Evolutionary conservation across 2,113 vertebrate species (phyloP), one percentile per base, ranked within the genome.

Genomic region (Bubalus kerabau): DNA sequence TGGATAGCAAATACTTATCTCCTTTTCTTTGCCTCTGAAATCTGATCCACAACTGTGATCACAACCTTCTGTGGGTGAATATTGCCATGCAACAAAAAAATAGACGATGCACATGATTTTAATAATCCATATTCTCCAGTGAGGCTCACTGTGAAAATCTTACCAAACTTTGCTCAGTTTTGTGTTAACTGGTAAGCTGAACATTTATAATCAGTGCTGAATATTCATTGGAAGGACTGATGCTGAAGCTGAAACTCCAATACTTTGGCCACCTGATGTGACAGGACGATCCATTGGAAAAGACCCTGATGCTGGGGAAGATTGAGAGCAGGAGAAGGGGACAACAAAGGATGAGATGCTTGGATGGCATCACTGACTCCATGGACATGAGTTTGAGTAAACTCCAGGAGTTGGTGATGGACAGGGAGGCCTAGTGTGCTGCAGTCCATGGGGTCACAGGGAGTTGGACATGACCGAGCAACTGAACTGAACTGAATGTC

Each of bases 1-100:
- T 21, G 2, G n/a, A n/a, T 0, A 10, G 16, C 2, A 32, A 32
- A 4, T 14, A 15, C 26, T 46, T 36, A 19, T 6, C 11, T 4
- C 0, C 48, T 16, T 13, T 23, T 9, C 28, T 43, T 28, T 64
- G 23, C n/a, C 86, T 78, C 57, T 30, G 48, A 78, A 78, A 5
- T 14, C 21, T 17, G 40, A 2, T 11, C 17, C 17, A 36, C 16
- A 2, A 26, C 15, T 2, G 8, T 12, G 24, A 14, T 4, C 19
- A 32, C 12, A 17, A 8, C 2, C 17, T 2, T 43, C 6, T 5
- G 26, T 57, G 43, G 17, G 46, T 30, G 83, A 82, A 64, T 16
- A 15, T 40, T 56, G 2, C 50, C n/a, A 11, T 40, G 23, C 46
- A 80, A 28, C 46, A 23, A 50, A 36, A 64, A 64, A 50, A 7